Evolutionary conservation across 2,888 invertebrate genomes (phyloP), one percentile per base, ranked within the genome.

Genomic region (Sussaba pulchella): DNA sequence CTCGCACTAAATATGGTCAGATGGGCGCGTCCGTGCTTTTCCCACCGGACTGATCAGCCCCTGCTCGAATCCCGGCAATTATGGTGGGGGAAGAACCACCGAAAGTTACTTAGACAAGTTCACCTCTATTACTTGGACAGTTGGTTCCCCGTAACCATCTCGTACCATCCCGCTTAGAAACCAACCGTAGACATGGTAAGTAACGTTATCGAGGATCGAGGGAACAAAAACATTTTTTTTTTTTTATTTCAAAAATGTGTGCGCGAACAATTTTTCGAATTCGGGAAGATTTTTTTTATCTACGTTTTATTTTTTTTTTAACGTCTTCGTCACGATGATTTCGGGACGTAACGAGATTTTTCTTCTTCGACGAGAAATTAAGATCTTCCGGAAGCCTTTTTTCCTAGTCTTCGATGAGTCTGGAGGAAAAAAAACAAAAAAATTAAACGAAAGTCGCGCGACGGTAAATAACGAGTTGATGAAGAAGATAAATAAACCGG

Each of bases 1-100:
- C 91, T 91, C 91, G 88, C 88, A 91, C 91, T 92, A 92, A 92
- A 92, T 92, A 92, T 92, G 92, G 91, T 91, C 90, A 89, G 91
- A 91, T 91, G 87, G 88, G 87, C 87, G 88, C 87, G 89, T 89
- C 88, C 88, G 87, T 86, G 88, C 87, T 88, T 85, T 87, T 87
- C 87, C 75, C 70, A 78, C 75, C 87, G 87, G 87, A 86, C 88
- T 86, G 86, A 86, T 85, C 88, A 89, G 82, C 88, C 87, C 88
- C 88, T 88, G 86, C 86, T 86, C 83, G 85, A 57, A 78, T 82
- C 83, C n/a, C 77, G 82, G 77, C 36, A 26, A 63, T 74, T 70
- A 74, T 84, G 86, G 90, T 89, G 90, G 90, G 90, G 90, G 90
- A 83, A 84, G 82, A 82, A 86, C 86, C 84, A 77, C 82, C 86